Evolutionary conservation across 2,888 invertebrate species (phyloP).

Genomic region (Cybosia mesomella): DNA sequence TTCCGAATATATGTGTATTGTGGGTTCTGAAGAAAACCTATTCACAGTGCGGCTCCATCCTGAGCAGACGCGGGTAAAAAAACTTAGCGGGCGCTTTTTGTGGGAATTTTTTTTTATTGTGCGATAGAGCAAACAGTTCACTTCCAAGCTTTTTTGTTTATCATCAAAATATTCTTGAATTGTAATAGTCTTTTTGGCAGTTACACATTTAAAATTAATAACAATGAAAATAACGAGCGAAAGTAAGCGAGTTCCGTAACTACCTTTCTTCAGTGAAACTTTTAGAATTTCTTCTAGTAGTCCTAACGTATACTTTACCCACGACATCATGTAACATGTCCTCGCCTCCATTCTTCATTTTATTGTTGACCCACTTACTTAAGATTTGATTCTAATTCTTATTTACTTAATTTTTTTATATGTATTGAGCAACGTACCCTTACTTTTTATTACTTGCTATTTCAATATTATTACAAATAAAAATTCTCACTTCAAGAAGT

Average conservation of each 20-base stretch:
- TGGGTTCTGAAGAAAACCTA: too few species aligned
- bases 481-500: neutral
- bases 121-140: too few species aligned
- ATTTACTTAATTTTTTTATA: slow-evolving; percentile 56
- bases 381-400: slow-evolving; percentile 59
- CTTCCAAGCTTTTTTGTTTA: too few species aligned
- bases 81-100: too few species aligned
- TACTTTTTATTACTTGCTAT: slow-evolving; percentile 24
- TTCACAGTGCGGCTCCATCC: too few species aligned
- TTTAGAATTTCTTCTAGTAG: neutral
- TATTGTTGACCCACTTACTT: slow-evolving; percentile 55
- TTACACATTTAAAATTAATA: too few species aligned
- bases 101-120: too few species aligned
- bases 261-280: neutral
- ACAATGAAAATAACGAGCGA: too few species aligned
- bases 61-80: too few species aligned
- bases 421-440: slow-evolving; percentile 46
- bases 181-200: too few species aligned
- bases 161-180: too few species aligned
- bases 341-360: slow-evolving; percentile 53
- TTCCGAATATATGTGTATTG: too few species aligned
- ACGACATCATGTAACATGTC: slow-evolving; percentile 50
- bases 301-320: neutral
- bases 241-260: neutral
- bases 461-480: slow-evolving; percentile 8